Percentiles rank a stretch among this genome's conserved stretches.
phyloP scores from a whole-genome alignment of 2,888 invertebrate species.

The Sphaerophoria taeniata region DNA sequence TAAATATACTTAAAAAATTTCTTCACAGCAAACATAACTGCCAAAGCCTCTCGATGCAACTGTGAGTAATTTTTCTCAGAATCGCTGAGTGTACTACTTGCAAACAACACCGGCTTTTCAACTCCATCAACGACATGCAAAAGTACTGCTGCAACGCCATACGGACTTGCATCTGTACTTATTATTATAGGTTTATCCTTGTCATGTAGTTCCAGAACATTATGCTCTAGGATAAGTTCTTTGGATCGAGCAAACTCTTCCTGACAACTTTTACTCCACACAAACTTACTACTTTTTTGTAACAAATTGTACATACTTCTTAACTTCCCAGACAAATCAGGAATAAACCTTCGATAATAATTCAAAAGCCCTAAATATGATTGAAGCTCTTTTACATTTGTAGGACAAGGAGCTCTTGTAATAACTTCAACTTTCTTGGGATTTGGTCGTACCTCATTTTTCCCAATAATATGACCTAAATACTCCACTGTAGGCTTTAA shows the following conservation, averaged over 20 bases:
- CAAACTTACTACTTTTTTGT: background rate
- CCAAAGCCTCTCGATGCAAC: too few species aligned
- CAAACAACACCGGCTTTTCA: conserved; percentile 32
- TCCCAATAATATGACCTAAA: conserved; percentile 27
- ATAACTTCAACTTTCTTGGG: conserved; percentile 29
- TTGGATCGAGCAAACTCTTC: conserved; percentile 32
- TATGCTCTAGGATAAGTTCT: conserved; percentile 16
- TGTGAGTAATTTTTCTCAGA: too few species aligned
- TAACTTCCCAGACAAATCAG: conserved; percentile 22
- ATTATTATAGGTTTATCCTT: too few species aligned
- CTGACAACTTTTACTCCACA: conserved; percentile 23
- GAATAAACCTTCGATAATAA: conserved; percentile 36
- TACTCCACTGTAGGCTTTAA: conserved; percentile 40
- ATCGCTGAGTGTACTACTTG: too few species aligned
- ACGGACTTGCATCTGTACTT: conserved; percentile 19
- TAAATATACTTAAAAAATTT: too few species aligned
- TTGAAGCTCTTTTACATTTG: conserved; percentile 17
- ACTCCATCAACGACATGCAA: conserved; percentile 29
- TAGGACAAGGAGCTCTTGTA: conserved; percentile 23
- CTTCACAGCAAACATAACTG: too few species aligned
- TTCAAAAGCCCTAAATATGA: conserved; percentile 42
- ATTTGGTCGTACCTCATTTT: conserved; percentile 38
- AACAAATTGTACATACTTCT: conserved; percentile 20
- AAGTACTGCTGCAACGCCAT: conserved; percentile 33
- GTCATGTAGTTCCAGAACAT: conserved; percentile 23